Evolutionary conservation across 2,113 vertebrate species (phyloP).

Genomic region (Elachura formosa): DNA sequence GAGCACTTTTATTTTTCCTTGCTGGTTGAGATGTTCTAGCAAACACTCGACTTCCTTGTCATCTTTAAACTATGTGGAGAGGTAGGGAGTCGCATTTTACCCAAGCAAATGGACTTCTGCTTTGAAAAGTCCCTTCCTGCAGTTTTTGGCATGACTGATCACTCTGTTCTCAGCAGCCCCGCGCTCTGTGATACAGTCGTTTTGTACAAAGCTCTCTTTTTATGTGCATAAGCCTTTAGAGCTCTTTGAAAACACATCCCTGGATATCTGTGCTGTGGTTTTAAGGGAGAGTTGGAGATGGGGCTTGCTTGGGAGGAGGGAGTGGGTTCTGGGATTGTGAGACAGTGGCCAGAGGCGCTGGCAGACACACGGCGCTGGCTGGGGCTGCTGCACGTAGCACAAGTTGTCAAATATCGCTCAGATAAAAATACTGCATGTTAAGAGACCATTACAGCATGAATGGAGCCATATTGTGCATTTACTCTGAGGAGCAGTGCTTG

Average conservation of each 20-base stretch:
- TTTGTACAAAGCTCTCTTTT: neutral
- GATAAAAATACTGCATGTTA: neutral
- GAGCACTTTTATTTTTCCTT: neutral
- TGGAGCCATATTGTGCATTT: neutral
- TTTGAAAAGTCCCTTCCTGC: neutral
- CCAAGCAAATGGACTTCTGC: neutral
- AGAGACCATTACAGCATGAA: neutral
- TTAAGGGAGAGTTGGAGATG: neutral
- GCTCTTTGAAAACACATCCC: neutral
- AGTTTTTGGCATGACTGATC: neutral
- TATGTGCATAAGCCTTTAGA: neutral
- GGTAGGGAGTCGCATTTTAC: neutral
- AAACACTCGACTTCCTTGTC: neutral
- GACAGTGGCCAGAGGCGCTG: neutral
- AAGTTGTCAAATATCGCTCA: neutral
- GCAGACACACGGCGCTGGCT: accelerated
- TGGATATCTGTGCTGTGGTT: neutral
- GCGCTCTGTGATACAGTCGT: neutral
- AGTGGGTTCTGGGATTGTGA: neutral
- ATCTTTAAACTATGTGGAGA: conserved; percentile 4
- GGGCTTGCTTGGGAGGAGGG: neutral
- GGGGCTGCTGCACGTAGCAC: neutral
- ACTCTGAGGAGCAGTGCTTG: neutral
- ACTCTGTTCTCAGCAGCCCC: neutral
- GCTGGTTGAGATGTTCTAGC: neutral